Base-by-base conservation (phyloP, 2,113 vertebrate genomes). In the Cyanoramphus novaezelandiae region DNA sequence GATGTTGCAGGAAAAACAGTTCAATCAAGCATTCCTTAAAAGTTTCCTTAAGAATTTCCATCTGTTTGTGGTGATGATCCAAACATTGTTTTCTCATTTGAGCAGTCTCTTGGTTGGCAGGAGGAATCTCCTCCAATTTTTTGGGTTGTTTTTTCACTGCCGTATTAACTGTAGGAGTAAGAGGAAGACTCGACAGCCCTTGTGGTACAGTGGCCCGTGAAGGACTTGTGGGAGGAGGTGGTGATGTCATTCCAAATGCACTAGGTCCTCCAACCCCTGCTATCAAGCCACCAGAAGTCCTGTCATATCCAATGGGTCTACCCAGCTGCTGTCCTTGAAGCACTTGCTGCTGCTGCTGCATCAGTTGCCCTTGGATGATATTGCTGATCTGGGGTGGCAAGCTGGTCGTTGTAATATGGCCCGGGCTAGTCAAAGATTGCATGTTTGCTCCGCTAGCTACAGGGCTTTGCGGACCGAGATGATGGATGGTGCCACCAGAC, bases 1-100 rank as follows among this genome's bases (percentile, higher is more conserved):
- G 98, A 91, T 99, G 99, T 77, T 99, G 99, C 90, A 99, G 96
- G 96, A 99, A 99, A 97, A 99, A 99, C 39, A 99, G 97, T 94
- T 99, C 99, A 8, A 99, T 98, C 96, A 99, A 96, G 88, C 98
- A 99, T 80, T 99, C 99, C 96, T 98, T 99, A 96, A 99, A 99
- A 88, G 98, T 98, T 72, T 99, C 99, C 92, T 98, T 99, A 85
- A 99, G 95, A 17, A 94, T 92, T 71, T 99, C 99, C 99, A 99
- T 99, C 93, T 99, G 98, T 95, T 98, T 98, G 89, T 96, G 97
- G 93, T 99, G 99, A 92, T 99, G 98, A 85, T 99, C 99, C 97
- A 99, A 92, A 92, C 99, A 99, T 53, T 99, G 99, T 82, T 99
- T 99, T 85, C 99, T 98, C 97, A 99, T 97, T 78, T 99, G 99